A percentile compares a stretch with the other conserved stretches of the same genome.
phyloP scores from a whole-genome alignment of 2,888 invertebrate species.

The Acanthosoma haemorrhoidale region DNA sequence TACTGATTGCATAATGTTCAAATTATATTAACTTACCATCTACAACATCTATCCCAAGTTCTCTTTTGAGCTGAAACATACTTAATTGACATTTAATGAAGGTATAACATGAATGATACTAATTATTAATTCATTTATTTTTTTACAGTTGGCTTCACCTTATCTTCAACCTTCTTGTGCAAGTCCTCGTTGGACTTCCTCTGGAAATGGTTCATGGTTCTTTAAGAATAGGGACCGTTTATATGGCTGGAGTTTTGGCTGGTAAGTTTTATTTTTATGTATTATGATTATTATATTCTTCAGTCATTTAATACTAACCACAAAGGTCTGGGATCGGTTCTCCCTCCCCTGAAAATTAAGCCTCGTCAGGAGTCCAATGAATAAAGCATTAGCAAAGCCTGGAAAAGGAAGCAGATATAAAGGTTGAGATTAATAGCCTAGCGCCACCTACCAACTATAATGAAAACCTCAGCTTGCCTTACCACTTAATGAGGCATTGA shows the following conservation, averaged over 20 bases:
- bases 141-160: conserved; percentile 78
- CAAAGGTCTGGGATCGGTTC: too few species aligned
- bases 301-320: background rate
- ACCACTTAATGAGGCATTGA: too few species aligned
- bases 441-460: too few species aligned
- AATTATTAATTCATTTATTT: background rate
- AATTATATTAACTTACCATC: too few species aligned
- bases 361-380: too few species aligned
- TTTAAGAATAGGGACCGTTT: conserved; percentile 77
- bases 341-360: too few species aligned
- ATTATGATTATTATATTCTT: background rate
- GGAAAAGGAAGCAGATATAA: too few species aligned
- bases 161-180: conserved; percentile 89
- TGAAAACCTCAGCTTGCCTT: too few species aligned
- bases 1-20: too few species aligned
- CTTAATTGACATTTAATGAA: background rate
- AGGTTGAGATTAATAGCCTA: too few species aligned
- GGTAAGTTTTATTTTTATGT: conserved; percentile 51
- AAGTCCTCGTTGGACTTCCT: conserved; percentile 86
- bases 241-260: conserved; percentile 87
- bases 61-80: background rate
- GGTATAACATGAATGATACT: background rate
- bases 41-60: background rate
- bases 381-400: too few species aligned
- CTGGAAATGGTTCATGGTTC: conserved; percentile 96